Conservation (phyloP, 2,113 vertebrate species). For the Sterrhoptilus dennistouni region DNA sequence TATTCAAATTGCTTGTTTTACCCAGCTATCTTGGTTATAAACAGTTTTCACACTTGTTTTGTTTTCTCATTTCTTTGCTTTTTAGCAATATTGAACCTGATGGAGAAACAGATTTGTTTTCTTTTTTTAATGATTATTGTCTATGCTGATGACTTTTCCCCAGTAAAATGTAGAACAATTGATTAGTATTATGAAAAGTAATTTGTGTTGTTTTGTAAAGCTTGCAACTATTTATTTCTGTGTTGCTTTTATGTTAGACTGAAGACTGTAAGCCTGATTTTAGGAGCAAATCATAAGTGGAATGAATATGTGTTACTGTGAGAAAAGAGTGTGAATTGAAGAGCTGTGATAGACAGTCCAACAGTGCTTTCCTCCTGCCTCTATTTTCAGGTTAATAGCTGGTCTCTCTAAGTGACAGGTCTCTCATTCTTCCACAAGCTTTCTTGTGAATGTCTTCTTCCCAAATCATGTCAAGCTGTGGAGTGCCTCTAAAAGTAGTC, state of each 20-base stretch:
- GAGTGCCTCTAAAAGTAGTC: neutral
- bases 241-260: neutral
- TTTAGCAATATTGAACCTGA: neutral
- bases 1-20: neutral
- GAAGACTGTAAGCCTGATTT: neutral
- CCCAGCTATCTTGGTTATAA: neutral
- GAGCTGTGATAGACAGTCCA: neutral
- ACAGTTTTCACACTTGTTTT: neutral
- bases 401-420: neutral
- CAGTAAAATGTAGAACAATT: neutral
- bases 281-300: neutral
- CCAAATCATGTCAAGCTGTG: neutral
- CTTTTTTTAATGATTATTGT: neutral
- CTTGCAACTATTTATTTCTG: neutral
- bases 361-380: neutral
- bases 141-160: neutral
- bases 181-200: neutral
- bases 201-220: neutral
- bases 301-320: neutral
- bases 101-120: neutral
- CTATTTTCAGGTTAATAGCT: neutral
- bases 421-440: neutral
- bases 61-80: neutral
- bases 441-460: neutral
- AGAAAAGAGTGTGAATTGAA: neutral